These are phyloP conservation scores for Peucedramus taeniatus DNA, from an alignment of 2,113 vertebrate species.

Conservation along the genomic window DNA sequence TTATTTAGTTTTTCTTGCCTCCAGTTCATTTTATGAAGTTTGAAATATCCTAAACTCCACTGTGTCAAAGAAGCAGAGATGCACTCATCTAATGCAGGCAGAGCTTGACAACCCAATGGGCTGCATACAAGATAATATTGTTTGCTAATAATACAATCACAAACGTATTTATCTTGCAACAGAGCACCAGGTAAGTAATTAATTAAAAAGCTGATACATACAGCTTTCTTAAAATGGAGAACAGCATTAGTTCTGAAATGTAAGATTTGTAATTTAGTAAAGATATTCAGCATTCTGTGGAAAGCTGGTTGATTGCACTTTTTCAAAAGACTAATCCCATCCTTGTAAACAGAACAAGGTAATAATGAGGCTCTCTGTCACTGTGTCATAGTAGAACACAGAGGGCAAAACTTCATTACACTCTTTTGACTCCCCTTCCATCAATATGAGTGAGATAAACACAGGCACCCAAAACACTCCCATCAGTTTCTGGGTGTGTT, in stretches of 20 bases:
- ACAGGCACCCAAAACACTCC: conserved; percentile 28
- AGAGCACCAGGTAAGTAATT: conserved; percentile 1
- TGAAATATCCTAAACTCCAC: not conserved
- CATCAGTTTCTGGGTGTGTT: conserved; percentile 23
- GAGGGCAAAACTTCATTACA: conserved; percentile 65
- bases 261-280: conserved; percentile 4
- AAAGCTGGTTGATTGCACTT: conserved; percentile 18
- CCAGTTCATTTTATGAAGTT: not conserved
- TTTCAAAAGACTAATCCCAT: conserved; percentile 32
- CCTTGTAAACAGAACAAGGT: conserved; percentile 52
- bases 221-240: not conserved
- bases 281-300: not conserved
- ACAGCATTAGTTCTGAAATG: not conserved
- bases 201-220: conserved; percentile 4
- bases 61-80: not conserved
- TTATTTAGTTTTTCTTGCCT: not conserved
- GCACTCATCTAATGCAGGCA: not conserved
- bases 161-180: not conserved
- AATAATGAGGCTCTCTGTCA: conserved; percentile 72
- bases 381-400: conserved; percentile 63
- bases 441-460: conserved; percentile 56
- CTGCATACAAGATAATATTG: not conserved
- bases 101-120: not conserved
- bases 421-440: conserved; percentile 53
- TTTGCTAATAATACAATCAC: not conserved